Percentiles rank a stretch among this genome's conserved stretches.
phyloP scores from a whole-genome alignment of 2,888 invertebrate species.

The Portevinia maculata region DNA sequence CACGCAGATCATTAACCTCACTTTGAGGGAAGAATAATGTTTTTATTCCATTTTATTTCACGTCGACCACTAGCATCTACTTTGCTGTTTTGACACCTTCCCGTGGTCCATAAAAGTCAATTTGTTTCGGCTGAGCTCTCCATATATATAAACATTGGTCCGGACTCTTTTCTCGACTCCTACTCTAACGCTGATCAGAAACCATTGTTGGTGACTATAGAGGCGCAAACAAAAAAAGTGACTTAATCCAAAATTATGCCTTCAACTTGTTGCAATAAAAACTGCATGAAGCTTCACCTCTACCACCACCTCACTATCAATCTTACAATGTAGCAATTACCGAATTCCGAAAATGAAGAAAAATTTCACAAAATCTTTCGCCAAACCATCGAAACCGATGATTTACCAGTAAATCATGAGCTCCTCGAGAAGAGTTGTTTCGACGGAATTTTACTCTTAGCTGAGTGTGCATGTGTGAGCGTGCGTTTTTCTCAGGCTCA shows the following conservation, averaged over 20 bases:
- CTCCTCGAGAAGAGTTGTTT: constrained; percentile 72
- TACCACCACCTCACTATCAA: constrained; percentile 67
- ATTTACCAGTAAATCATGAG: constrained; percentile 74
- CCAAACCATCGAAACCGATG: constrained; percentile 66
- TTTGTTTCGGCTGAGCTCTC: constrained; percentile 70
- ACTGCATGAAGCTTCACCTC: constrained; percentile 67
- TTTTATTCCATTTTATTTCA: constrained; percentile 4
- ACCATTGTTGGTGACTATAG: constrained; percentile 1
- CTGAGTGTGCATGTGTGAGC: constrained; percentile 35
- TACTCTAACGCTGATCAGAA: constrained; percentile 15
- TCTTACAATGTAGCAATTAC: constrained; percentile 70
- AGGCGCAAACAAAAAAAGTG: constrained; percentile 56
- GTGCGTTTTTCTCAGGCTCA: constrained; percentile 36
- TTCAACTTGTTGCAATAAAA: constrained; percentile 72
- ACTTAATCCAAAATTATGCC: constrained; percentile 74
- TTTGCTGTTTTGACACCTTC: constrained; percentile 67
- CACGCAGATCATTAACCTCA: constrained; percentile 46
- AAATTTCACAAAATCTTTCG: constrained; percentile 69
- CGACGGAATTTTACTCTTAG: constrained; percentile 66
- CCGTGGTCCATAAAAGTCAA: constrained; percentile 71
- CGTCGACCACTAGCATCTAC: constrained; percentile 25
- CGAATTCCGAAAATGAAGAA: constrained; percentile 73
- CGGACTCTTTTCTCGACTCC: neutral
- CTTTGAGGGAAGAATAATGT: constrained; percentile 17
- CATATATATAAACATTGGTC: no score